Evolutionary conservation across 2,113 vertebrate genomes (phyloP), one percentile per base, ranked within the genome.

Genomic region (Crotalus viridis): DNA sequence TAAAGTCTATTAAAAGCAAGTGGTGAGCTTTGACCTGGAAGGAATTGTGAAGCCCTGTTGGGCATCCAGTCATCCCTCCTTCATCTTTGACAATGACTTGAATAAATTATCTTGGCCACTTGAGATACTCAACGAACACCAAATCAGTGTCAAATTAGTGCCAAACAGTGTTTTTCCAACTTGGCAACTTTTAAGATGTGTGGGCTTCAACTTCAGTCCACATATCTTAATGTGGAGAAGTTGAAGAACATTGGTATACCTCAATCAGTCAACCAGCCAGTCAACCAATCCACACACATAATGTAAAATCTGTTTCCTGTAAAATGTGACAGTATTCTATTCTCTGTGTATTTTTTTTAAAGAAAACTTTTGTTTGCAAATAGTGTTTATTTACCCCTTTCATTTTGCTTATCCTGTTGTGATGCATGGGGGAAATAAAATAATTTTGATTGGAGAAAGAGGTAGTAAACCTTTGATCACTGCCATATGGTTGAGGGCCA

Each of bases 291-390:
- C 69, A 81, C 33, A 39, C 69, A 39, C 15, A 74, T 24, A 33
- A 33, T 74, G 13, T 46, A 64, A 89, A 93, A n/a, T 85, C 43
- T 89, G 26, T 93, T 2, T 90, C 93, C 95, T 95, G 93, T 94
- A 94, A 95, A 93, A 85, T 61, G 87, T 46, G 95, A 94, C 94
- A 95, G 89, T 94, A 96, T 93, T 96, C 91, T 86, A 17, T 87
- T 90, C 22, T 43, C 93, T 95, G 94, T 90, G 43, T 17, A 94
- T 96, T 96, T 94, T 91, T 96, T 97, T 97, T 90, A 55, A 74
- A 95, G 89, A 93, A 24, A 55, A 3, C 17, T 33, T 91, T 96
- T 96, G 6, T 85, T 86, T 94, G 93, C 74, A 93, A 13, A 28
- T 10, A 87, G 91, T 94, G 3, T 88, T 55, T 92, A 8, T 39